These are phyloP conservation scores for Cygnus buccinator DNA, from an alignment of 2,113 vertebrate genomes.

Conservation along the genomic window DNA sequence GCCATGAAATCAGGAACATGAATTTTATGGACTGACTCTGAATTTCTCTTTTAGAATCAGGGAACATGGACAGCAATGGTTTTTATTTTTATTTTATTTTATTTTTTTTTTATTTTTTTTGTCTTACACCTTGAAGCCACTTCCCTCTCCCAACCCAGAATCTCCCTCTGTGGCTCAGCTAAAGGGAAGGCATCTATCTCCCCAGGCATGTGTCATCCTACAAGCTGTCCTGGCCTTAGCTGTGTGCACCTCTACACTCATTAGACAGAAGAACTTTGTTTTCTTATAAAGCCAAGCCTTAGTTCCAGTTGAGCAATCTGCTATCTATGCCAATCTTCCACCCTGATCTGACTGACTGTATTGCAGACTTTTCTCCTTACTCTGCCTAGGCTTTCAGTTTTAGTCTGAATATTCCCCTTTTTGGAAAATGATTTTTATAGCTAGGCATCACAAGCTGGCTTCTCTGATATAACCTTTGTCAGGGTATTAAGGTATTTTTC, in stretches of 20 bases:
- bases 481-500: neutral
- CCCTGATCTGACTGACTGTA: neutral
- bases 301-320: neutral
- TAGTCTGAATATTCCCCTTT: neutral
- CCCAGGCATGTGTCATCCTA: accelerated
- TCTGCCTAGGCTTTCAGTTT: neutral
- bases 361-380: neutral
- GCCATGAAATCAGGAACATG: neutral
- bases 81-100: no score
- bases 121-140: neutral
- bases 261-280: neutral
- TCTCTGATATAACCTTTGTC: neutral
- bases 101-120: neutral
- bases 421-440: neutral
- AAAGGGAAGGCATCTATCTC: neutral
- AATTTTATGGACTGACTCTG: neutral
- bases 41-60: neutral
- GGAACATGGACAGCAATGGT: neutral
- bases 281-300: neutral
- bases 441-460: neutral
- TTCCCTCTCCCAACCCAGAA: neutral
- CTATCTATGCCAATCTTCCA: neutral
- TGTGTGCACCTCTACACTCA: neutral
- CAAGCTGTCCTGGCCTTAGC: neutral
- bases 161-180: neutral